Evolutionary conservation across 2,797 vertebrate species (phyloP), one percentile per base, ranked within the genome.

Genomic region (Chromis chromis): DNA sequence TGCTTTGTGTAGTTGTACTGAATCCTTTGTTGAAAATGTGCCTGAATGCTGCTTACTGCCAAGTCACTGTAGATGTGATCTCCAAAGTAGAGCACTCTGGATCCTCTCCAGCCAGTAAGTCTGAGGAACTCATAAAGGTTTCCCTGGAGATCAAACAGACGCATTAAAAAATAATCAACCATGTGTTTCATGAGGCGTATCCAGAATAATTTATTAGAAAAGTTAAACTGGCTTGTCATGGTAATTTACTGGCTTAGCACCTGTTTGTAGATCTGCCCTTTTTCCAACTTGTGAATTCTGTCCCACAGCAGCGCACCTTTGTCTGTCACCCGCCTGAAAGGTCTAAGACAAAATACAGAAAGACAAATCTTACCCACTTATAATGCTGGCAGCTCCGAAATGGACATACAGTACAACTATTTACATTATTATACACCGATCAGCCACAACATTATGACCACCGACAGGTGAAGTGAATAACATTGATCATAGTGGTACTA

Each of bases 51-150:
- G 40, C 94, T 96, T 93, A 99, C 98, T 82, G 98, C 98, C 91
- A 99, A 91, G 91, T 99, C 98, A 64, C 98, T 99, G 94, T 99
- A 99, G 91, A 99, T 99, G 84, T 99, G 98, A 91, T 99, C 98
- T 70, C 98, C 98, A 40, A 99, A 99, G 93, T 99, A 99, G 52
- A 99, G 95, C 76, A 99, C 98, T 87, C 95, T 98, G 62, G 97
- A 98, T 54, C 98, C 98, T 66, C 96, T 96, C 98, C 98, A 99
- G 78, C 98, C 98, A 1, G 98, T 99, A 31, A 99, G 97, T 86
- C 97, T 96, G 92, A 99, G 89, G 93, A 99, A 99, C 84, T 99
- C 98, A 46, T 99, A 99, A 28, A 99, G 92, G 87, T 99, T 99
- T 78, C 98, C 98, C 98, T 99, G 80, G 69, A 11, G 60, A 81